Evolutionary conservation across 2,797 vertebrate species (phyloP), one percentile per base, ranked within the genome.

Genomic region (Channallabes apus): DNA sequence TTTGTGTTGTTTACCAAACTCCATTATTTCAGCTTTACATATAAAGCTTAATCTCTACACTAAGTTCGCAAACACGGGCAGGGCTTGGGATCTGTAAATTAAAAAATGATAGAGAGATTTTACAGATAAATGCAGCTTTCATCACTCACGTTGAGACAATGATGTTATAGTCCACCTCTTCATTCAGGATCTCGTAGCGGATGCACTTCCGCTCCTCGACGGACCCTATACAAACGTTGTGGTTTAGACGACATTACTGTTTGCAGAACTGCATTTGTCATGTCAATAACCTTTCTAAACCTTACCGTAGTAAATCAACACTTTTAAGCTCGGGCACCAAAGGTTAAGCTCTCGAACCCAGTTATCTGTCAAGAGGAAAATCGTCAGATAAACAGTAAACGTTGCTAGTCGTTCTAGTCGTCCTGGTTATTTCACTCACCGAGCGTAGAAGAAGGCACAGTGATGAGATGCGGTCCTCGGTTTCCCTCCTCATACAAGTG

Each of bases 231-330:
- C 54, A 77, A 24, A 82, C 12, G 62, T 35, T 9, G n/a, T 0
- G 15, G 62, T 6, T 80, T 82, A 87, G 20, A 72, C 35, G 32
- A 68, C 2, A 46, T 14, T 69, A 78, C 67, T 54, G 67, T 15
- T 80, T 68, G 75, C 41, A 79, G 5, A 58, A n/a, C 18, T 27
- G 32, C 5, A 17, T 67, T 38, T 1, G 3, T 35, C 3, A 59
- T 0, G 18, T 59, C 75, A 59, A 2, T 27, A 46, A 18, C 22
- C 3, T 3, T 59, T 35, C n/a, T 56, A 6, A 84, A 80, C 4
- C 94, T 95, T 91, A 97, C 96, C 96, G 46, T 96, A 96, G 85
- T 97, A 97, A 85, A 96, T 92, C 69, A 97, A 93, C 80, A 97
- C 92, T 0, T 95, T 94, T 86, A 97, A 92, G 80, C 94, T 93